phyloP scores from a whole-genome alignment of 30 jellyfish, hydroid and myxozoan species.

The Turritopsis rubra region DNA sequence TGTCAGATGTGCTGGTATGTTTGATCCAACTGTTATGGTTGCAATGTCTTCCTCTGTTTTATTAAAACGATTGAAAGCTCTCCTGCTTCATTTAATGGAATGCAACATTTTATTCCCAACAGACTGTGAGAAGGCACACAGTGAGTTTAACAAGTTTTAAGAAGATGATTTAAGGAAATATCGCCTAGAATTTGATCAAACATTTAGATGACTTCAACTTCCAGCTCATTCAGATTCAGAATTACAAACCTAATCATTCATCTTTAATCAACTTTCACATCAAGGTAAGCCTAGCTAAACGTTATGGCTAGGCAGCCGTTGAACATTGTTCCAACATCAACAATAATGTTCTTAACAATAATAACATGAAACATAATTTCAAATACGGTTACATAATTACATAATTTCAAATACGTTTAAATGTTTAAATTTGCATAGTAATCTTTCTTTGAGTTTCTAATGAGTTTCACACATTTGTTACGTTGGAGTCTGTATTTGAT shows the following conservation, averaged over 20 bases:
- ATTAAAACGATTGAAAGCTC: background rate
- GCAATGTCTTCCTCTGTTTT: background rate
- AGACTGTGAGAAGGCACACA: background rate
- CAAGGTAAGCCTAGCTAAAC: no score
- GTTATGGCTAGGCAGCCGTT: no score
- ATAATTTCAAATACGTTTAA: no score
- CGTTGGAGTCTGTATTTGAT: background rate
- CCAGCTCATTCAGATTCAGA: no score
- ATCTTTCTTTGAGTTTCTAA: no score
- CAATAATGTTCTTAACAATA: no score
- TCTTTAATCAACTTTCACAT: no score
- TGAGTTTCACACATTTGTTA: background rate
- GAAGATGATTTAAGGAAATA: background rate
- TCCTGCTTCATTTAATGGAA: background rate
- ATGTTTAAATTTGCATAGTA: no score
- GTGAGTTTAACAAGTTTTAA: background rate
- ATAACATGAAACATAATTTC: no score
- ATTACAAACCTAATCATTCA: no score
- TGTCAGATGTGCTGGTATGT: background rate
- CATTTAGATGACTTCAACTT: background rate
- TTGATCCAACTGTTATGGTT: background rate
- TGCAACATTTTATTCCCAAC: background rate
- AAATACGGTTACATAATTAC: no score
- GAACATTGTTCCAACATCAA: no score
- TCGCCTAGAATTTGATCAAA: background rate